Base-by-base conservation (phyloP, 2,888 invertebrate genomes). In the Spodoptera littoralis region DNA sequence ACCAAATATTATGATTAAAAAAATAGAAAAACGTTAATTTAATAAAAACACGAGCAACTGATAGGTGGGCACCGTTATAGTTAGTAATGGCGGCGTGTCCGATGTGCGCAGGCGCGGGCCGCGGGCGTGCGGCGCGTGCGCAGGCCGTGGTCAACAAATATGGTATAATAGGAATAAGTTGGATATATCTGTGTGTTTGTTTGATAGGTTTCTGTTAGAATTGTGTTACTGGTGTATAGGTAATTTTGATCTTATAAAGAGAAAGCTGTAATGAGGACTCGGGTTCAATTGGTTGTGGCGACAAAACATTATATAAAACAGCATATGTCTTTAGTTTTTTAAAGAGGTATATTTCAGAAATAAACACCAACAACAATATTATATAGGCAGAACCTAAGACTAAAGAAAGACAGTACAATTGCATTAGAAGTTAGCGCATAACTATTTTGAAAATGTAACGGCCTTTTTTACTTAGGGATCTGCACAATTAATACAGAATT, bases 71-170 rank as follows among this genome's bases (percentile, higher is more conserved):
- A 65, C 80, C 75, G 77, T 76, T 80, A 81, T 63, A 72, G 64
- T 67, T 61, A 42, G 70, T 65, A 74, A 81, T 62, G 62, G 70
- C 52, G 60, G 65, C 51, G 55, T 59, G 75, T 69, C 69, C 50
- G 54, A 56, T 70, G 54, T 52, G 73, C 68, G 62, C 65, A 65
- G 63, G 65, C 73, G 64, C 74, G 62, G 60, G 70, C 81, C 76
- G 73, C 77, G 52, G 68, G 77, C 73, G 48, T 54, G n/a, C 45
- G 69, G 82, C 82, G 80, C 78, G 81, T 80, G 79, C 79, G 55
- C 73, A 48, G 13, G 50, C 46, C 59, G 67, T 65, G 58, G 53
- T 59, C 70, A 64, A 72, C 77, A 74, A 79, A 79, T 77, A 78
- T 67, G 77, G 79, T 79, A 79, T 66, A 76, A 65, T 74, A 52